A percentile compares a stretch with the other conserved stretches of the same genome.
phyloP scores from a whole-genome alignment of 2,888 invertebrate species.

The Eupithecia pulchellata region DNA sequence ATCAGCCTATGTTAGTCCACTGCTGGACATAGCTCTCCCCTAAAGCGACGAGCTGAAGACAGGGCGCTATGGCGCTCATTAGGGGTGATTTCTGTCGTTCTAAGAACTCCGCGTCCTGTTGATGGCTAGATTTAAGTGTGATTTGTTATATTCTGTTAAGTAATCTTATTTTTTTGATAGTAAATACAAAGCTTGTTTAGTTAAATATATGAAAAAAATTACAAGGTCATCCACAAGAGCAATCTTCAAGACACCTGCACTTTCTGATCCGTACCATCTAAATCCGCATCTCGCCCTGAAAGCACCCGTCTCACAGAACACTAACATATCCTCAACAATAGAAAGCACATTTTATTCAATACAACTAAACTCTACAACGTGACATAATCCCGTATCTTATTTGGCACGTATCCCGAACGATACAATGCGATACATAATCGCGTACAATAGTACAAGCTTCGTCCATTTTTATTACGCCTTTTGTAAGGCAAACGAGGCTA shows the following conservation, averaged over 20 bases:
- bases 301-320: not conserved
- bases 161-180: no score
- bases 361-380: slow-evolving; percentile 19
- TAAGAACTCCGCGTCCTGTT: no score
- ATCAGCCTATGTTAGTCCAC: no score
- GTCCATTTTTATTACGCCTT: slow-evolving; percentile 68
- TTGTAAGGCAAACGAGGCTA: slow-evolving; percentile 65
- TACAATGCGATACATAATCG: slow-evolving; percentile 33
- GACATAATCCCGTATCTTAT: slow-evolving; percentile 24
- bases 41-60: no score
- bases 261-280: not conserved
- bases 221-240: no score
- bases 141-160: no score
- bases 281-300: slow-evolving; percentile 1
- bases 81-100: no score
- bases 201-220: no score
- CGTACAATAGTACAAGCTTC: slow-evolving; percentile 39
- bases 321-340: slow-evolving; percentile 11
- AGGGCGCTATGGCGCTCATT: no score
- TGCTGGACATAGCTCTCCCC: no score
- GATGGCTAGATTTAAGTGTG: no score
- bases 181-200: no score
- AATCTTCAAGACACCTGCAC: not conserved
- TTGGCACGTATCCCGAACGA: slow-evolving; percentile 33
- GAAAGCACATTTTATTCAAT: slow-evolving; percentile 19